Evolutionary conservation across 2,888 invertebrate genomes (phyloP).

Genomic region (Hypselothyrea guttata): DNA sequence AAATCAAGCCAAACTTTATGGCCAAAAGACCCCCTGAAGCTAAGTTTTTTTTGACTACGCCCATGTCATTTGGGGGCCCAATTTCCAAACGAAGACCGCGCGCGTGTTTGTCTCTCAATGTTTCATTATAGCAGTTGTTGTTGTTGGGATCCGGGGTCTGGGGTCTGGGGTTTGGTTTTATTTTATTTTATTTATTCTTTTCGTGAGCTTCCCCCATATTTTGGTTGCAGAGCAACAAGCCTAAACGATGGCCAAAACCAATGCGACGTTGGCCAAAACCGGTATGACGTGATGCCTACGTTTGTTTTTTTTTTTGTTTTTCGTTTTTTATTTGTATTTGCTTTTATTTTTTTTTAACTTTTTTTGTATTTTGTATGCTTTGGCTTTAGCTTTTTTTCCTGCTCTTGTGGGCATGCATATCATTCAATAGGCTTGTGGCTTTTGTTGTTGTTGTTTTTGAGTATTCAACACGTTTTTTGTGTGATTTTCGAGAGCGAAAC

Average conservation of each 20-base stretch:
- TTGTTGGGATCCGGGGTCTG: constrained; percentile 3
- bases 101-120: constrained; percentile 65
- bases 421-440: constrained; percentile 11
- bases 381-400: constrained; percentile 21
- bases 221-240: constrained; percentile 42
- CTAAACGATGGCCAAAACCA: constrained; percentile 36
- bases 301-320: constrained; percentile 25
- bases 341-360: constrained; percentile 13
- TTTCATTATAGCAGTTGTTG: constrained; percentile 7
- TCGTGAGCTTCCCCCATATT: constrained; percentile 69
- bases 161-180: constrained; percentile 2
- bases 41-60: constrained; percentile 2
- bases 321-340: constrained; percentile 16
- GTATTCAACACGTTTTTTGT: constrained; percentile 56
- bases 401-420: constrained; percentile 34
- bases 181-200: constrained; percentile 41
- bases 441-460: constrained; percentile 28
- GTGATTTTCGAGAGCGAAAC: constrained; percentile 24
- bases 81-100: constrained; percentile 21
- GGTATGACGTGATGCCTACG: constrained; percentile 67
- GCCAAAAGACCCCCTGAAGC: too few species aligned
- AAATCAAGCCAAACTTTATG: too few species aligned
- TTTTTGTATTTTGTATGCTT: constrained; percentile 30
- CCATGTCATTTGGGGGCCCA: constrained; percentile 6
- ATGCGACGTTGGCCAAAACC: constrained; percentile 57